These are phyloP conservation scores for Coelinius sp. DNA, from an alignment of 2,888 invertebrate species.

Conservation along the genomic window DNA sequence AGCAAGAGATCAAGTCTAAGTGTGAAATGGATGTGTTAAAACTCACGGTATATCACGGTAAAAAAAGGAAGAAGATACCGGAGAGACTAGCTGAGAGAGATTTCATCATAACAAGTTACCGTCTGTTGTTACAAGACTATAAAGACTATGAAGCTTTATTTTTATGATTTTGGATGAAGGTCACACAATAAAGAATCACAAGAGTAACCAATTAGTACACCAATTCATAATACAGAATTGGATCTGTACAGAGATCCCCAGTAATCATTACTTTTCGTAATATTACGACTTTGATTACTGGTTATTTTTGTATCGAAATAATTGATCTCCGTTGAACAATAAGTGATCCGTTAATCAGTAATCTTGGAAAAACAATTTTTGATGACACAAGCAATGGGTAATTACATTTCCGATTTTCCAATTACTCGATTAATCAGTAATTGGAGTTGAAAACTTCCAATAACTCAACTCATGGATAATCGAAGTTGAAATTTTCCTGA, in stretches of 20 bases:
- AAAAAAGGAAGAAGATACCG: slow-evolving; percentile 76
- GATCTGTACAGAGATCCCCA: no score
- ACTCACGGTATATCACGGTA: slow-evolving; percentile 84
- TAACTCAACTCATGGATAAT: neutral
- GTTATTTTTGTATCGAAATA: neutral
- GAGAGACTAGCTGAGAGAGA: slow-evolving; percentile 78
- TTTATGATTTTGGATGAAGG: slow-evolving; percentile 92
- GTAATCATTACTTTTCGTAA: no score
- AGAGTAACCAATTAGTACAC: slow-evolving; percentile 92
- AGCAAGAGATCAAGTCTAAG: slow-evolving; percentile 80
- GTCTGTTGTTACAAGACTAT: slow-evolving; percentile 78
- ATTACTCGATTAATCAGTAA: neutral
- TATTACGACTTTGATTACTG: neutral
- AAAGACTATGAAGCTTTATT: slow-evolving; percentile 60
- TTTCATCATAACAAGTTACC: slow-evolving; percentile 92
- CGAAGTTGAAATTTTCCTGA: neutral
- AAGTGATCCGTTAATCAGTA: neutral
- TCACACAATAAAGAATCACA: slow-evolving; percentile 91
- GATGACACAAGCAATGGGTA: neutral
- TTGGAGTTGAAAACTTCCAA: neutral
- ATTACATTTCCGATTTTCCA: neutral
- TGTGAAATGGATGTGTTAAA: slow-evolving; percentile 76
- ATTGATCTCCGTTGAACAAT: neutral
- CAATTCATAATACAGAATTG: slow-evolving; percentile 93
- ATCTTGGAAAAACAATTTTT: neutral